Evolutionary conservation across 2,888 invertebrate species (phyloP), one percentile per base, ranked within the genome.

Genomic region (Bombylius major): DNA sequence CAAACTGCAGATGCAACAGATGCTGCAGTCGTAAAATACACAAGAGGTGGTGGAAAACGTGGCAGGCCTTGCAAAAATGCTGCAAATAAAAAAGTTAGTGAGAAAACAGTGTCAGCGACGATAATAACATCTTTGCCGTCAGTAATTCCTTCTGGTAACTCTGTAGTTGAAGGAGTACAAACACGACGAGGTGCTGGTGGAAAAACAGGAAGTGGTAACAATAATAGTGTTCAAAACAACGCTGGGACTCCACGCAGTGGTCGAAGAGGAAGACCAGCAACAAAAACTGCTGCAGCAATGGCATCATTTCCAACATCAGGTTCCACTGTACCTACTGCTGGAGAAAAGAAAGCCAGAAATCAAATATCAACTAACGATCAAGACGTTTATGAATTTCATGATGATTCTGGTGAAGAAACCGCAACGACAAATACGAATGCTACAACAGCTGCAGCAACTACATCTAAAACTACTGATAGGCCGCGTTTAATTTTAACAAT

Each of bases 311-410:
- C 7, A 4, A 5, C 39, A 11, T 36, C 36, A 36, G 39, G 12
- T 42, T 42, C 39, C 36, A 62, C 55, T 48, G 44, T 62, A 4
- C 64, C 66, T 3, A 66, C 67, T 58, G 66, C 72, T 4, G 73
- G 75, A 4, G 77, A 78, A 5, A 74, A 77, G 62, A 73, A 76
- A 45, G 68, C 68, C 0, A 70, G 68, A 11, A 70, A 56, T 58
- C 65, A 14, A 14, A 14, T 14, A n/a, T 52, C 59, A 4, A 68
- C 56, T 53, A 59, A 62, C 12, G 69, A 69, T 58, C 83, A 86
- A 11, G 93, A 93, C 67, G 82, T 94, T 5, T 94, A 93, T 68
- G 93, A 93, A 70, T 94, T 94, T 69, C 85, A 88, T 63, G 93
- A 93, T 67, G 93, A 93, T 70, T 88, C 89, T 6, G 87, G 86